Evolutionary conservation across 2,113 vertebrate species (phyloP).

Genomic region (Empidonax traillii): DNA sequence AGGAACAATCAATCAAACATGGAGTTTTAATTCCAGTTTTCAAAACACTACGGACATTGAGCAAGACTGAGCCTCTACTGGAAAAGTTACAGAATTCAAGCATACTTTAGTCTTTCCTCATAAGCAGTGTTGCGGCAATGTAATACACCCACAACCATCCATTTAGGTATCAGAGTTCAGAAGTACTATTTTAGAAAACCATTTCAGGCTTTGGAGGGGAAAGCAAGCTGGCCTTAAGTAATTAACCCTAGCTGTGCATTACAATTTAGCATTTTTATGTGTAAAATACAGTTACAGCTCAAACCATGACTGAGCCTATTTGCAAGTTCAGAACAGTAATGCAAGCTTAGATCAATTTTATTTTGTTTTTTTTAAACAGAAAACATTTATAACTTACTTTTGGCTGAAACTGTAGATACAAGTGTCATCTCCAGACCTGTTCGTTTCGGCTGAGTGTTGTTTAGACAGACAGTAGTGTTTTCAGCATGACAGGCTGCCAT

Average conservation of each 20-base stretch:
- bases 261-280: neutral
- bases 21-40: neutral
- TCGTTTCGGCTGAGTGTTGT: conserved; percentile 67
- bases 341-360: neutral
- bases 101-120: neutral
- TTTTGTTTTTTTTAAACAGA: neutral
- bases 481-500: conserved; percentile 93
- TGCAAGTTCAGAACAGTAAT: neutral
- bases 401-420: conserved; percentile 84
- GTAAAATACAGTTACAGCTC: neutral
- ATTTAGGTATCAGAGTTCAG: neutral
- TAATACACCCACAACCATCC: neutral
- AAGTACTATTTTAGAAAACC: neutral
- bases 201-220: neutral
- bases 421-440: conserved; percentile 76
- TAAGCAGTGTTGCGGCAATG: neutral
- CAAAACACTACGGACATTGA: neutral
- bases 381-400: conserved; percentile 75
- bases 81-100: neutral
- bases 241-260: neutral
- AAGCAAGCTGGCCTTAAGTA: neutral
- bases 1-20: neutral
- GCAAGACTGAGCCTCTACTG: neutral
- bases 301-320: neutral
- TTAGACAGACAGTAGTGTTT: conserved; percentile 79